Conservation (phyloP, 37 sponge, comb jelly and placozoan genomes). For the Petrosia ficiformis region DNA sequence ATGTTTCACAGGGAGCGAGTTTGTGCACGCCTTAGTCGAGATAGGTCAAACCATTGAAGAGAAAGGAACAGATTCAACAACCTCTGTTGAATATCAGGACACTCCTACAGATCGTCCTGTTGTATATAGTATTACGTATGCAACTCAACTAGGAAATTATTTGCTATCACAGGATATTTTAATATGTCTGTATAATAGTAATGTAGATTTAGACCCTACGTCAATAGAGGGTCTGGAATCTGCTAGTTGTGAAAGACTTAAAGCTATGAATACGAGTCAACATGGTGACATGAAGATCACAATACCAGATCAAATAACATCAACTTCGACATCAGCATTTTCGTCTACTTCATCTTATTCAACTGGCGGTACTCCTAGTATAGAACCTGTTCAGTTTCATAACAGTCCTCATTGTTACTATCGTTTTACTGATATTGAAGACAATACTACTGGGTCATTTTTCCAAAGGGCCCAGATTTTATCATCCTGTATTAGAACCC, state of each 20-base stretch:
- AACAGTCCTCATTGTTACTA: conserved; percentile 8
- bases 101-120: conserved; percentile 15
- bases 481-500: conserved; percentile 10
- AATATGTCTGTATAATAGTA: not conserved
- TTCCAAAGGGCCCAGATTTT: conserved; percentile 36
- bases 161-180: conserved; percentile 39
- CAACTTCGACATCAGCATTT: not conserved
- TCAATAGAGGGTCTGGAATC: not conserved
- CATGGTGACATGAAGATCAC: not conserved
- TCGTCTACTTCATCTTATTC: not conserved
- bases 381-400: not conserved
- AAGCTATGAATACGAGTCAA: not conserved
- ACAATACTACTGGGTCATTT: conserved; percentile 3
- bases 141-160: conserved; percentile 35
- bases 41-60: conserved; percentile 13
- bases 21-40: conserved; percentile 33
- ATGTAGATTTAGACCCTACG: not conserved
- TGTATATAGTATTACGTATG: conserved; percentile 21
- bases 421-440: conserved; percentile 51
- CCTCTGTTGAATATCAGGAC: not conserved
- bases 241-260: not conserved
- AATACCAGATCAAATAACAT: not conserved
- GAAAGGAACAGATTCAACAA: not conserved
- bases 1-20: conserved; percentile 70
- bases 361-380: not conserved